Evolutionary conservation across 2,888 invertebrate species (phyloP).

Genomic region (Mayetiola destructor): DNA sequence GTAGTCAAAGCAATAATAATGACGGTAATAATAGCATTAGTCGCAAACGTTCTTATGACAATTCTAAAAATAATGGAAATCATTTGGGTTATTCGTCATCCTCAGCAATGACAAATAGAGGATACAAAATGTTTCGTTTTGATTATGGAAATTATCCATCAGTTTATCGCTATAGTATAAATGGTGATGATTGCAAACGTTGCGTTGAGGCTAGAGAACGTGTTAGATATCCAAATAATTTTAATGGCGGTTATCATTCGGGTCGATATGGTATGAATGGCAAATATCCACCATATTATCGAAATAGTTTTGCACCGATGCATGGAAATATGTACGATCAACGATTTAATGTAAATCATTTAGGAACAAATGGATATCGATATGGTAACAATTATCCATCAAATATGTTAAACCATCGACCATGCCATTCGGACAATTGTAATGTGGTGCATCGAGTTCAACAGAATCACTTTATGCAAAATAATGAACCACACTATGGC

Average conservation of each 20-base stretch:
- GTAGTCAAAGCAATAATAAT: not conserved
- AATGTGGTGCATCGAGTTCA: slow-evolving; percentile 2
- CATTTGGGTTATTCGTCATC: not conserved
- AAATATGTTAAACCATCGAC: not conserved
- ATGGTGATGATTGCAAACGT: slow-evolving; percentile 12
- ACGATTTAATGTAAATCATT: slow-evolving; percentile 8
- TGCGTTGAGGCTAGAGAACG: slow-evolving; percentile 13
- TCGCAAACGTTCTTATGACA: not conserved
- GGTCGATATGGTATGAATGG: not conserved
- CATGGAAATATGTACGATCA: slow-evolving; percentile 14
- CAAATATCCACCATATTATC: slow-evolving; percentile 4
- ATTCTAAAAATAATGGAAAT: not conserved
- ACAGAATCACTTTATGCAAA: not conserved
- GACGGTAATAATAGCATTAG: not conserved
- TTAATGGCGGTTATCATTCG: not conserved
- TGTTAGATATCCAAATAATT: slow-evolving; percentile 10
- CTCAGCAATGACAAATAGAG: not conserved
- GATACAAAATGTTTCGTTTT: slow-evolving; percentile 14
- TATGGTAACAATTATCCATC: not conserved
- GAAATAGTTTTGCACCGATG: slow-evolving; percentile 12
- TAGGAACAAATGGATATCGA: not conserved
- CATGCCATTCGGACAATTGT: slow-evolving; percentile 14
- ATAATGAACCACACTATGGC: not conserved
- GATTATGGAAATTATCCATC: not conserved
- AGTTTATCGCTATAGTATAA: not conserved